Base-by-base conservation (phyloP, 2,888 invertebrate genomes). In the Blera fallax region DNA sequence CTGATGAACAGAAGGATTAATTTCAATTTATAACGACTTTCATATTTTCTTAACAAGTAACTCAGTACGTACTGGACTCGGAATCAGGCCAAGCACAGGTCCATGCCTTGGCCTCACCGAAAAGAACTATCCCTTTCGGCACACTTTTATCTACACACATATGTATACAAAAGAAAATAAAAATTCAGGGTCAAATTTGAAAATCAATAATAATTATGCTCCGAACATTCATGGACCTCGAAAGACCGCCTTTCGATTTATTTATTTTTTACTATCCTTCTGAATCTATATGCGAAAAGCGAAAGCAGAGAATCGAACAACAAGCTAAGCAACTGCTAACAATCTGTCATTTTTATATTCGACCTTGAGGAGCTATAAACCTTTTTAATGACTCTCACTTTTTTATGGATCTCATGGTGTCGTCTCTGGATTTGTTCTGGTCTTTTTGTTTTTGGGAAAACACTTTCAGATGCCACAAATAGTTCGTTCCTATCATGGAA, bases 311-410 rank as follows among this genome's bases (percentile, higher is more conserved):
- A 37, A 32, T 16, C 43, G n/a, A 72, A 14, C 11, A 24, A 32
- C 14, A 45, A 16, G 40, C 48, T 10, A 58, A 60, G 37, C 52
- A 67, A 60, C 52, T 18, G 60, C 78, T 64, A 58, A 65, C 65
- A 81, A 85, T 85, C 85, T 81, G 85, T 85, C 85, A 85, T 60
- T 85, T 81, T 77, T 81, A 85, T 60, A 76, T 48, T 29, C 92
- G 92, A 90, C 91, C 91, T 91, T 91, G 92, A 90, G 87, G 87
- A 89, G 90, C 89, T 88, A 90, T 91, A 91, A 91, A 90, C 89
- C 89, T 89, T 90, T 90, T 90, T 91, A 91, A 91, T 90, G 90
- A 90, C 90, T 91, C 89, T 91, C 89, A 90, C 90, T 91, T 91
- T 91, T 88, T 90, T 91, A 90, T 89, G 87, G 87, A 60, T 56